Evolutionary conservation across 2,888 invertebrate species (phyloP).

Genomic region (Metalampra italica): DNA sequence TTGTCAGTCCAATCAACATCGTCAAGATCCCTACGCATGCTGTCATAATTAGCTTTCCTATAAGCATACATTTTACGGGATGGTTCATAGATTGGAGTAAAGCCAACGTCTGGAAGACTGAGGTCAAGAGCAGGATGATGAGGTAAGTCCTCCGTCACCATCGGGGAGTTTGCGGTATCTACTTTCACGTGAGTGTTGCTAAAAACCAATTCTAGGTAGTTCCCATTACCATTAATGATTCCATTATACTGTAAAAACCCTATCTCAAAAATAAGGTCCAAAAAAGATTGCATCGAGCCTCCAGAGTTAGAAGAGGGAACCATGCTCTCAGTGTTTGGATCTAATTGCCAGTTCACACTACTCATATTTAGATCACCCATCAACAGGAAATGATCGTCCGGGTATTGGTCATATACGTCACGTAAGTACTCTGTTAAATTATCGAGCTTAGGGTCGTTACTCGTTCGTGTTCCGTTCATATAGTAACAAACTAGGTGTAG

Average conservation of each 20-base stretch:
- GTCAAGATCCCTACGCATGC: neutral
- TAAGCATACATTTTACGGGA: neutral
- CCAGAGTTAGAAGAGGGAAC: neutral
- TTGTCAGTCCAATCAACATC: neutral
- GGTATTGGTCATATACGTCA: neutral
- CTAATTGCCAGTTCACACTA: neutral
- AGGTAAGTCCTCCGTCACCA: neutral
- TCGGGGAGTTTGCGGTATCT: neutral
- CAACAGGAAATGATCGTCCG: neutral
- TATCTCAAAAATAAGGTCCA: neutral
- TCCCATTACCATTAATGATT: neutral
- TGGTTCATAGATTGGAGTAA: neutral
- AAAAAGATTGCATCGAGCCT: neutral
- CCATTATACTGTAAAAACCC: neutral
- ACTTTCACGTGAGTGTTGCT: neutral
- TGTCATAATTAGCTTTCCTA: neutral
- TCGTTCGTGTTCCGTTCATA: neutral
- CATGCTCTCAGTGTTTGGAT: neutral
- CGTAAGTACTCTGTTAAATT: neutral
- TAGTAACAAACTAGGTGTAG: neutral
- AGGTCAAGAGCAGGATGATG: neutral
- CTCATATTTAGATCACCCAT: neutral
- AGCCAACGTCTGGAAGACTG: neutral
- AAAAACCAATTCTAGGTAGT: neutral
- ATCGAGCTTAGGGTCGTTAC: neutral